Percentiles rank a stretch among this genome's conserved stretches.
These are phyloP conservation scores for Tyria jacobaeae DNA, from an alignment of 2,888 invertebrate genomes.

Conservation along the genomic window DNA sequence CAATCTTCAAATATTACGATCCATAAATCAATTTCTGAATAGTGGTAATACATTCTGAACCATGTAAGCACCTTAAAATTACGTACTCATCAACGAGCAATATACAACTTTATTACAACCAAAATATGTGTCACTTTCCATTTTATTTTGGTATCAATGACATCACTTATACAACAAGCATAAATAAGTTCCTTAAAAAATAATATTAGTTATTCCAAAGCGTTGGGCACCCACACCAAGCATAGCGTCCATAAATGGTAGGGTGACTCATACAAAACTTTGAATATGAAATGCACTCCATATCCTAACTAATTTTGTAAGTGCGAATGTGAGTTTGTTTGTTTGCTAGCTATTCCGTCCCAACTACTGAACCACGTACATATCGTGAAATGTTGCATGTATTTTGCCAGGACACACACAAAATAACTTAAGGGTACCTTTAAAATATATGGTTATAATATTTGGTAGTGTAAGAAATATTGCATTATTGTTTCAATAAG, in stretches of 20 bases:
- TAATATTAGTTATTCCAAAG: conserved; percentile 60
- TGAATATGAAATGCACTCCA: conserved; percentile 63
- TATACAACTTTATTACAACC: conserved; percentile 19
- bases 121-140: conserved; percentile 16
- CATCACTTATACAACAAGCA: conserved; percentile 56
- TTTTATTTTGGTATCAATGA: conserved; percentile 44
- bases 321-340: no score
- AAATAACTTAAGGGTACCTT: no score
- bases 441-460: no score
- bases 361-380: no score
- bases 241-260: conserved; percentile 40
- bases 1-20: not conserved
- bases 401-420: no score
- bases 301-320: no score
- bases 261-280: conserved; percentile 65
- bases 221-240: conserved; percentile 55
- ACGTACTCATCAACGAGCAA: conserved; percentile 17
- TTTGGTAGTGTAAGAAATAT: no score
- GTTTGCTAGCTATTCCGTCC: no score
- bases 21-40: conserved; percentile 6
- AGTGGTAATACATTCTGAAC: not conserved
- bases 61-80: conserved; percentile 2
- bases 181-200: conserved; percentile 56
- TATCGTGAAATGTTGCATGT: no score
- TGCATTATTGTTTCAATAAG: conserved; percentile 41